phyloP scores from a whole-genome alignment of 1,140 invertebrate genomes.

The Orchesella cincta region DNA sequence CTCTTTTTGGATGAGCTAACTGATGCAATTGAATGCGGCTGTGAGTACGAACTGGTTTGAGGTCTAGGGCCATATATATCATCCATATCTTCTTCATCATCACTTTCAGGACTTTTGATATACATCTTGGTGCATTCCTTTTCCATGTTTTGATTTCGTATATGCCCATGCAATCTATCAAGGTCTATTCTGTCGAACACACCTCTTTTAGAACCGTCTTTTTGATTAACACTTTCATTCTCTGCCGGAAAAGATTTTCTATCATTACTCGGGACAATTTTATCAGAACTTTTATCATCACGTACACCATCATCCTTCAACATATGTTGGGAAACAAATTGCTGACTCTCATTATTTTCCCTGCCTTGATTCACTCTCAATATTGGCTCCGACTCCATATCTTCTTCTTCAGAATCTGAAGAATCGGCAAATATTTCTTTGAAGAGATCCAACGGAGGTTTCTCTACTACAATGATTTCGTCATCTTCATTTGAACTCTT shows the following conservation, averaged over 20 bases:
- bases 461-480: conserved; percentile 11
- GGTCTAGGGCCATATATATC: not conserved
- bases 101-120: not conserved
- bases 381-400: conserved; percentile 33
- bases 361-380: not conserved
- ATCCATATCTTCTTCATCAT: not conserved
- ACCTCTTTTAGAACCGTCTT: not conserved
- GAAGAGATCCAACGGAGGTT: conserved; percentile 47
- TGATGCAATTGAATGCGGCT: not conserved
- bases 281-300: not conserved
- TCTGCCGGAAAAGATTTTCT: conserved; percentile 8
- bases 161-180: not conserved
- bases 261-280: not conserved
- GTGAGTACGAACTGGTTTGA: not conserved
- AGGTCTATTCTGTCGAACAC: conserved; percentile 18
- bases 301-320: not conserved
- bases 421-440: conserved; percentile 50
- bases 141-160: not conserved
- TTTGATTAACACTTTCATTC: conserved; percentile 25
- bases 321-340: conserved; percentile 10
- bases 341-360: conserved; percentile 21
- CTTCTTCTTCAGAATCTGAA: conserved; percentile 46
- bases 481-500: not conserved
- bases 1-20: not conserved
- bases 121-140: not conserved